phyloP scores from a whole-genome alignment of 2,113 vertebrate species.

The Neoarius graeffei region DNA sequence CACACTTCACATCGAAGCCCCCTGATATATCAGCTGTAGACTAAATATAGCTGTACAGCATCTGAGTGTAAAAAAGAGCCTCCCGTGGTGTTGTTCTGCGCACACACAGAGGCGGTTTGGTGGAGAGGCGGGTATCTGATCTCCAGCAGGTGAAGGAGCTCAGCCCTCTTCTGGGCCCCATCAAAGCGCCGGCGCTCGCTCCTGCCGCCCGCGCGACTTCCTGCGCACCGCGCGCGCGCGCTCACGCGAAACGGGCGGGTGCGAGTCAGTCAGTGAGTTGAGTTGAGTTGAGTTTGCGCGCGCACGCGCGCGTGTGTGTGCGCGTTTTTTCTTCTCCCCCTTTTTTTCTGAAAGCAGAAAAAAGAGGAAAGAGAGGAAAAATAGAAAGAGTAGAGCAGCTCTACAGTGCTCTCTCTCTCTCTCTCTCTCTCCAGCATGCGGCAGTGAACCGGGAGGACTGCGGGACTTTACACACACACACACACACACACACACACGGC shows the following conservation, averaged over 20 bases:
- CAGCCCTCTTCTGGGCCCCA: slow-evolving; percentile 21
- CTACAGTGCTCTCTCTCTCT: slow-evolving; percentile 20
- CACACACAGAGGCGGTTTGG: background rate
- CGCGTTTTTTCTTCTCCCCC: background rate
- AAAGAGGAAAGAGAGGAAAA: background rate
- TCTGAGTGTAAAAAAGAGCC: background rate
- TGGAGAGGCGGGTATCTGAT: slow-evolving; percentile 20
- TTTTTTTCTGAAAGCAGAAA: background rate
- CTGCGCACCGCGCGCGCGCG: slow-evolving; percentile 32
- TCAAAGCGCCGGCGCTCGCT: slow-evolving; percentile 58
- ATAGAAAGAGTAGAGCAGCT: slow-evolving; percentile 10
- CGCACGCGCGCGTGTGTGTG: background rate
- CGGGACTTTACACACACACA: background rate
- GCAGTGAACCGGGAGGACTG: slow-evolving; percentile 27
- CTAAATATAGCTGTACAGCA: background rate
- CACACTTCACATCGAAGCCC: too few relatives aligned
- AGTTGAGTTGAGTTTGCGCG: background rate
- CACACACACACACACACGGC: background rate
- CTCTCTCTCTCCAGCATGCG: slow-evolving; percentile 23
- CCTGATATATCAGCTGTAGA: background rate
- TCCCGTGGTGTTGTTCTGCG: background rate
- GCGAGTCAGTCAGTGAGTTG: background rate
- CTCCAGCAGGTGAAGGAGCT: slow-evolving; percentile 43
- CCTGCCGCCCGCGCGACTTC: slow-evolving; percentile 54
- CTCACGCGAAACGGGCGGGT: background rate